Conservation (phyloP, 2,113 vertebrate genomes). For the Pseudolaguvia tuberculata region DNA sequence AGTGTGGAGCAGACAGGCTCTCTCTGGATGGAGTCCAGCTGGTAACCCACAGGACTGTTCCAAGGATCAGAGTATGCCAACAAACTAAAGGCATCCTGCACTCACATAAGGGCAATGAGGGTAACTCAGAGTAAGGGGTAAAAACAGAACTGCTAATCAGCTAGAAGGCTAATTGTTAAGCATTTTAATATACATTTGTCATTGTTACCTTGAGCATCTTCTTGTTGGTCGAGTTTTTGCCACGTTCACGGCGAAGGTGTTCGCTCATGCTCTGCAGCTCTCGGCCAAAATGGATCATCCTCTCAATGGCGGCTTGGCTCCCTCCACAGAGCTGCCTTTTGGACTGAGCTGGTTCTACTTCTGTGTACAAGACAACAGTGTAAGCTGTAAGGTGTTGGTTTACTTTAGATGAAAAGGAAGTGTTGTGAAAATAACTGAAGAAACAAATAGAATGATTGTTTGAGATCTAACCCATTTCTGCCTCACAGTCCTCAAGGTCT, state of each 20-base stretch:
- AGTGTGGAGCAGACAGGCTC: conserved; percentile 98
- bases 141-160: background rate
- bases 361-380: conserved; percentile 60
- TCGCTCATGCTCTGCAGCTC: conserved; percentile 97
- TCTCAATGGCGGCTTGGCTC: conserved; percentile 94
- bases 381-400: too few relatives aligned
- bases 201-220: conserved; percentile 89
- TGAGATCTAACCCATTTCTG: conserved; percentile 89
- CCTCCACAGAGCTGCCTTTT: conserved; percentile 93
- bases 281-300: conserved; percentile 97
- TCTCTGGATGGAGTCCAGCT: conserved; percentile 93
- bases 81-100: conserved; percentile 94
- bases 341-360: conserved; percentile 88
- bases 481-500: conserved; percentile 92
- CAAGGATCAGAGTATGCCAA: conserved; percentile 96
- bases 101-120: background rate
- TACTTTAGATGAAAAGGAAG: too few relatives aligned
- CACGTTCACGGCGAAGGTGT: conserved; percentile 91
- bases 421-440: too few relatives aligned
- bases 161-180: too few relatives aligned
- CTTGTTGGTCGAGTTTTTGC: conserved; percentile 95
- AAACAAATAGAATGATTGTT: too few relatives aligned
- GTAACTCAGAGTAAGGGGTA: too few relatives aligned
- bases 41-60: conserved; percentile 96
- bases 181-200: background rate